These are phyloP conservation scores for Dromius quadrimaculatus DNA, from an alignment of 2,888 invertebrate genomes.

Conservation along the genomic window DNA sequence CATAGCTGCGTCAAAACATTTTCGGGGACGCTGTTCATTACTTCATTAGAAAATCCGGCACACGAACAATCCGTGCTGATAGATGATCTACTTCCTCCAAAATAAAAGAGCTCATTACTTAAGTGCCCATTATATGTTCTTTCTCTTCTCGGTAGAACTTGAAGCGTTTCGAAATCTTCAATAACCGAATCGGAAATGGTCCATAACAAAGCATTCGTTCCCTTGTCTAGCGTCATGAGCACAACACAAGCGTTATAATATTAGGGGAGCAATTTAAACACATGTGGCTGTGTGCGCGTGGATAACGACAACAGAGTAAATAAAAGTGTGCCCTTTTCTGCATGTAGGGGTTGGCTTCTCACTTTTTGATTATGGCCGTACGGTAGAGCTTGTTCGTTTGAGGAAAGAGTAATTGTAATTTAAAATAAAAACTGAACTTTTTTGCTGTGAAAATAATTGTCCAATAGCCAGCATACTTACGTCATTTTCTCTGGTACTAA, in stretches of 20 bases:
- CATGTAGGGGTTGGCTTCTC: no score
- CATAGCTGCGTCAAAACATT: no score
- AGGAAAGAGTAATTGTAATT: no score
- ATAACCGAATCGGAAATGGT: constrained; percentile 19
- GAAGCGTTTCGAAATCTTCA: background rate
- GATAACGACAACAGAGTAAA: background rate
- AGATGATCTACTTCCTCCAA: constrained; percentile 10
- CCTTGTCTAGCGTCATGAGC: no score
- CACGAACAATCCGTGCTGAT: background rate
- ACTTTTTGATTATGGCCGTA: no score
- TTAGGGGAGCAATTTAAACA: background rate
- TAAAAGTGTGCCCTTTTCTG: background rate
- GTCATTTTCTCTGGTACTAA: no score
- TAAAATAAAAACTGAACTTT: no score
- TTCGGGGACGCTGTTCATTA: no score
- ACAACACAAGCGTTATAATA: no score
- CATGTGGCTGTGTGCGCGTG: background rate
- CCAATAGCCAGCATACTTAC: no score
- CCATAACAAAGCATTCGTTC: constrained; percentile 1
- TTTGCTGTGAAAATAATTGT: no score
- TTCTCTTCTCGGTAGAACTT: background rate
- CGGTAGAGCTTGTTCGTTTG: no score
- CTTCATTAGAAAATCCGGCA: background rate
- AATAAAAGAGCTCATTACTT: constrained; percentile 18
- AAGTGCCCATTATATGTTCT: constrained; percentile 7